Evolutionary conservation across 1,140 invertebrate genomes (phyloP).

Genomic region (Euura lappo): DNA sequence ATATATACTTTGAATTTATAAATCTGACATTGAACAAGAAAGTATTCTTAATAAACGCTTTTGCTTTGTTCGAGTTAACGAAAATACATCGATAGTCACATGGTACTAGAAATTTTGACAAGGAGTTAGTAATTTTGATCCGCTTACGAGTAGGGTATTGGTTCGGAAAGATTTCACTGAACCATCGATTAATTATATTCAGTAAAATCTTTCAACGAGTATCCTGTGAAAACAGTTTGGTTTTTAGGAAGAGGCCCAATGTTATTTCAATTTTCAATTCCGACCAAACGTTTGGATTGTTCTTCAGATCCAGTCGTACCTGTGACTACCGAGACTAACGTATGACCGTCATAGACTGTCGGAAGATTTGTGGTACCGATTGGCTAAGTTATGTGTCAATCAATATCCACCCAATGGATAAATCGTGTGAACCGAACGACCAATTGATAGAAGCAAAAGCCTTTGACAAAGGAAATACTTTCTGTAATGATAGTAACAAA

Average conservation of each 20-base stretch:
- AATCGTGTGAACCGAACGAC: not conserved
- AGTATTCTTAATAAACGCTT: not conserved
- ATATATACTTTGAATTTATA: not conserved
- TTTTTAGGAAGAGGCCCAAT: not conserved
- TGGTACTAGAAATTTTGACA: not conserved
- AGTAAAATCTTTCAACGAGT: not conserved
- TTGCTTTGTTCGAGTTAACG: not conserved
- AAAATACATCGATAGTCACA: not conserved
- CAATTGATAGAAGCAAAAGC: not conserved
- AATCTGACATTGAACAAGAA: not conserved
- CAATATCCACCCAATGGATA: not conserved
- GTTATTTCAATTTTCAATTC: not conserved
- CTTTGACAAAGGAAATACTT: not conserved
- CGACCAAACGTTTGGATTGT: not conserved
- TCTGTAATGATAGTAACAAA: not conserved
- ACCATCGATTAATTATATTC: not conserved
- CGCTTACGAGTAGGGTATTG: not conserved
- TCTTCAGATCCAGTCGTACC: not conserved
- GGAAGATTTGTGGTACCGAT: not conserved
- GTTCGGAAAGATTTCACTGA: not conserved
- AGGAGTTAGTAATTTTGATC: not conserved
- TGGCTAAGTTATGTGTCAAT: not conserved
- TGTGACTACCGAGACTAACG: not conserved
- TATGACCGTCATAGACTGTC: not conserved
- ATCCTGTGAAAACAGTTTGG: not conserved